These are phyloP conservation scores for Ferrisia virgata DNA, from an alignment of 2,888 invertebrate species.

Conservation along the genomic window DNA sequence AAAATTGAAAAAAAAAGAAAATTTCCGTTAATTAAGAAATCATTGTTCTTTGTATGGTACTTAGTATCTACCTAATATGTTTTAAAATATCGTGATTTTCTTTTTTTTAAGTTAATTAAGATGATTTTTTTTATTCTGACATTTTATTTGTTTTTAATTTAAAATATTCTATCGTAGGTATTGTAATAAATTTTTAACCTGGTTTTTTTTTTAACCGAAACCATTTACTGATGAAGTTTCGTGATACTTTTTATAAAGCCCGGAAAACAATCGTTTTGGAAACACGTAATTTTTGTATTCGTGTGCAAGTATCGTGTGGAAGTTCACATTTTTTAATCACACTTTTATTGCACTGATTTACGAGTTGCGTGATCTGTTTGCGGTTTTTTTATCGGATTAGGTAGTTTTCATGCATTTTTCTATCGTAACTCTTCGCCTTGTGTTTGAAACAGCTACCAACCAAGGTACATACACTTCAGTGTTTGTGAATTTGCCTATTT, in stretches of 20 bases:
- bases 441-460: too few species aligned
- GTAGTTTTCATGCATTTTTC: background rate
- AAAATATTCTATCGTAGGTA: background rate
- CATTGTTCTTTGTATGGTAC: background rate
- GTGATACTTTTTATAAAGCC: background rate
- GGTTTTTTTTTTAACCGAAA: background rate
- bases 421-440: background rate
- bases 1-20: background rate
- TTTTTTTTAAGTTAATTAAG: background rate
- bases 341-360: background rate
- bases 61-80: too few species aligned
- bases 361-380: background rate
- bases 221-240: background rate
- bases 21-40: background rate
- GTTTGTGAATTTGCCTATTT: background rate
- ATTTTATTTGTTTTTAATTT: background rate
- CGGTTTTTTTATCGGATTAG: background rate
- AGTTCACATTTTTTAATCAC: conserved; percentile 5
- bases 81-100: background rate
- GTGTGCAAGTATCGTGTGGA: background rate
- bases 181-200: conserved; percentile 27
- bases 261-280: background rate
- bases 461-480: too few species aligned
- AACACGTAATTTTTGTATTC: background rate
- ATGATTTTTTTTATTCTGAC: background rate